These are phyloP conservation scores for Oenanthe oenanthe DNA, from an alignment of 2,113 vertebrate species.

Conservation along the genomic window DNA sequence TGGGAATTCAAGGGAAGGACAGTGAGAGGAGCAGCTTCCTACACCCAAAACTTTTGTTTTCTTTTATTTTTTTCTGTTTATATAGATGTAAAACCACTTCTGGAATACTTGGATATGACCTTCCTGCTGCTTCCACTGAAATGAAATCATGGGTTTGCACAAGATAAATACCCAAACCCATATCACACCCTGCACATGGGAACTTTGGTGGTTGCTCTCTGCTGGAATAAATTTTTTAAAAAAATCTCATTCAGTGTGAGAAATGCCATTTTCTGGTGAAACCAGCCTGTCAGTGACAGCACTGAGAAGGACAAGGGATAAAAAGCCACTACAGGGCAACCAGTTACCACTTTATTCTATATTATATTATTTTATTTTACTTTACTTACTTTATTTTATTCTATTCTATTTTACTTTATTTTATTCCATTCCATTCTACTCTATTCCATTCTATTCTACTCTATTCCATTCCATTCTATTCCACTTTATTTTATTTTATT, in stretches of 20 bases:
- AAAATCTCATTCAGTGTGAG: not conserved
- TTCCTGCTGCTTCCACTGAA: not conserved
- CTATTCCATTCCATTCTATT: too few species aligned
- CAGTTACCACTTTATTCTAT: not conserved
- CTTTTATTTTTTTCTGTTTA: too few species aligned
- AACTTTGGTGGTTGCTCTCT: not conserved
- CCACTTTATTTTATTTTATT: not conserved
- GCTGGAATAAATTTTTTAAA: not conserved
- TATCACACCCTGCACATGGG: not conserved
- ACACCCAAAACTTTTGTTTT: not conserved
- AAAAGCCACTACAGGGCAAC: not conserved
- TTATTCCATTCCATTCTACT: too few species aligned
- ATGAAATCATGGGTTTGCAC: not conserved
- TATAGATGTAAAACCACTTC: not conserved
- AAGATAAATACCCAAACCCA: not conserved
- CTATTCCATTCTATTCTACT: too few species aligned
- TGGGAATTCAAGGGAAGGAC: not conserved
- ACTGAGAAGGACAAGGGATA: not conserved
- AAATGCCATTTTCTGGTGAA: not conserved
- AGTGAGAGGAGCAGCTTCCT: not conserved
- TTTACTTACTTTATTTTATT: not conserved
- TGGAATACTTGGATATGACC: not conserved
- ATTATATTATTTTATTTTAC: not conserved
- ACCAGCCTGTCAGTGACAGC: not conserved
- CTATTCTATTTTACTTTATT: not conserved